A percentile compares a stretch with the other conserved stretches of the same genome.
Conservation (phyloP, 2,888 invertebrate genomes). For the Acleris sparsana region DNA sequence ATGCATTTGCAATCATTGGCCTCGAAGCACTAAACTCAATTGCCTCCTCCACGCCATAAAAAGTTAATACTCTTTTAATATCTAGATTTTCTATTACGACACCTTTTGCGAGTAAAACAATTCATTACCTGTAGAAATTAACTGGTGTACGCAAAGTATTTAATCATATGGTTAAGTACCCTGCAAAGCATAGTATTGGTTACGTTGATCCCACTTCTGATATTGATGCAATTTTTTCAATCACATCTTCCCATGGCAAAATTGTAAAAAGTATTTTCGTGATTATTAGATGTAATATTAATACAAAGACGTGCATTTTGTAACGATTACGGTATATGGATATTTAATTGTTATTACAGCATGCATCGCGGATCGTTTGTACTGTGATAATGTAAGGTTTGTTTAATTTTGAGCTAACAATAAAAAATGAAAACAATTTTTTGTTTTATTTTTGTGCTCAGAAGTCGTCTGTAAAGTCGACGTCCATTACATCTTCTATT, state of each 20-base stretch:
- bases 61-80: no score
- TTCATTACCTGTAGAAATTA: no score
- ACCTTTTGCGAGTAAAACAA: no score
- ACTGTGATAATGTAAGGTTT: slow-evolving; percentile 36
- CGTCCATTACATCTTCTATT: slow-evolving; percentile 62
- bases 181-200: not conserved
- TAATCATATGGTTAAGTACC: no score
- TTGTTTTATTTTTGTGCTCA: slow-evolving; percentile 40
- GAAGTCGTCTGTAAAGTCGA: slow-evolving; percentile 72
- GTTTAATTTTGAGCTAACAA: slow-evolving; percentile 34
- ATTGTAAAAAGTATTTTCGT: slow-evolving; percentile 27
- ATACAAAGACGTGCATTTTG: slow-evolving; percentile 38
- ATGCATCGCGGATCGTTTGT: slow-evolving; percentile 34
- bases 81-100: no score
- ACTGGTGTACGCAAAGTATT: no score
- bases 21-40: no score
- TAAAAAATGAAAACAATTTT: slow-evolving; percentile 21
- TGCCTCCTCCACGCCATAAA: no score
- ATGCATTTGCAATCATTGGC: no score
- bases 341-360: slow-evolving; percentile 37
- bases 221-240: not conserved
- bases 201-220: not conserved
- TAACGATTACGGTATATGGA: slow-evolving; percentile 30
- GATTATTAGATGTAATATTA: slow-evolving; percentile 21
- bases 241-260: slow-evolving; percentile 1